These are phyloP conservation scores for Crocodylus rhombifer DNA, from an alignment of 2,797 vertebrate species.

Conservation along the genomic window DNA sequence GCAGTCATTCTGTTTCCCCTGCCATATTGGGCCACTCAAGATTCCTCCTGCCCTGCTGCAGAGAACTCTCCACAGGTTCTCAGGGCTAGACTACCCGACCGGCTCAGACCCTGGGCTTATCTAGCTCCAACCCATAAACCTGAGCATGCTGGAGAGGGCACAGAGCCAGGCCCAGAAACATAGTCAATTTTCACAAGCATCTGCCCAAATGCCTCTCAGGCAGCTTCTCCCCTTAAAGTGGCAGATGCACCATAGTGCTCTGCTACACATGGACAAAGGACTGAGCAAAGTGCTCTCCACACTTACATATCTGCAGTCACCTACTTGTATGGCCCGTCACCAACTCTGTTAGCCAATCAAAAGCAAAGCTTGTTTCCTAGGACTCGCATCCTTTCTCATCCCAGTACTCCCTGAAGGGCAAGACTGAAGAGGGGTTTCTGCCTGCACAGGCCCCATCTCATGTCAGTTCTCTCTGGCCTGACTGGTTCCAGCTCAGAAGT, in stretches of 20 bases:
- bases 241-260: no score
- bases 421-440: not conserved
- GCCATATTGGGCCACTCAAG: no score
- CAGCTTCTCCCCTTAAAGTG: not conserved
- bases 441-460: not conserved
- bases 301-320: not conserved
- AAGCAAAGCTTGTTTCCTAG: not conserved
- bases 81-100: no score
- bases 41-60: no score
- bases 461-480: not conserved
- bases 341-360: not conserved
- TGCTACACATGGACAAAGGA: no score
- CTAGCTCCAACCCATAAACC: not conserved
- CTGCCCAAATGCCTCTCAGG: not conserved
- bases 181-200: not conserved
- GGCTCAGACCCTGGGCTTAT: no score
- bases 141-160: not conserved
- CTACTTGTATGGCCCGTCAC: not conserved
- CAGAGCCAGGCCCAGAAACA: not conserved
- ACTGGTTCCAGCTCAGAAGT: not conserved
- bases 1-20: no score
- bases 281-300: no score
- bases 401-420: not conserved
- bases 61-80: no score
- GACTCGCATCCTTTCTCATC: not conserved